Percentiles rank a stretch among this genome's conserved stretches.
These are phyloP conservation scores for Pantala flavescens DNA, from an alignment of 1,140 invertebrate genomes.

Conservation along the genomic window DNA sequence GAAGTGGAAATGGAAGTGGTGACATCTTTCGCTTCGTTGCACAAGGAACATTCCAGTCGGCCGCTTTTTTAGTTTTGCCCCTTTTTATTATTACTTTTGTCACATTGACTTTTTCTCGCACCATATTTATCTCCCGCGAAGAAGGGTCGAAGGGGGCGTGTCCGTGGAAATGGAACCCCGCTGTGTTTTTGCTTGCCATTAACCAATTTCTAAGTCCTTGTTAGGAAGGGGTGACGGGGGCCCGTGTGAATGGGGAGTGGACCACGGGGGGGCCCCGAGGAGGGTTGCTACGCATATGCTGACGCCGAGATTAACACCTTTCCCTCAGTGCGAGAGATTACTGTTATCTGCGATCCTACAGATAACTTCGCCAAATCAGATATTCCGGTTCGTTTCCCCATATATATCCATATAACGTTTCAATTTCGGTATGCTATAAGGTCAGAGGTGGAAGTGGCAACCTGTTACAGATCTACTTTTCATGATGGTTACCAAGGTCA, in stretches of 20 bases:
- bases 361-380: too few relatives aligned
- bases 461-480: too few relatives aligned
- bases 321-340: too few relatives aligned
- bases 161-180: background rate
- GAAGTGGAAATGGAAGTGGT: background rate
- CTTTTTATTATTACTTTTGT: background rate
- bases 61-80: background rate
- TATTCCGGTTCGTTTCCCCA: too few relatives aligned
- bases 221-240: background rate
- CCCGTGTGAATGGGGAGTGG: background rate
- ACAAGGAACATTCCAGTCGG: background rate
- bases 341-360: too few relatives aligned
- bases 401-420: too few relatives aligned
- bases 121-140: constrained; percentile 3
- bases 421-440: too few relatives aligned
- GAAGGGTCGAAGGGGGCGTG: background rate
- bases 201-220: constrained; percentile 9
- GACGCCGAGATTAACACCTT: too few relatives aligned
- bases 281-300: background rate
- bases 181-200: constrained; percentile 5
- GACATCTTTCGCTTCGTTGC: background rate
- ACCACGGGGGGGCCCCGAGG: background rate
- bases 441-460: too few relatives aligned
- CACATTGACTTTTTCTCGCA: background rate
- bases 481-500: too few relatives aligned